Base-by-base conservation (phyloP, 2,797 vertebrate genomes). In the Malurus leucopterus region DNA sequence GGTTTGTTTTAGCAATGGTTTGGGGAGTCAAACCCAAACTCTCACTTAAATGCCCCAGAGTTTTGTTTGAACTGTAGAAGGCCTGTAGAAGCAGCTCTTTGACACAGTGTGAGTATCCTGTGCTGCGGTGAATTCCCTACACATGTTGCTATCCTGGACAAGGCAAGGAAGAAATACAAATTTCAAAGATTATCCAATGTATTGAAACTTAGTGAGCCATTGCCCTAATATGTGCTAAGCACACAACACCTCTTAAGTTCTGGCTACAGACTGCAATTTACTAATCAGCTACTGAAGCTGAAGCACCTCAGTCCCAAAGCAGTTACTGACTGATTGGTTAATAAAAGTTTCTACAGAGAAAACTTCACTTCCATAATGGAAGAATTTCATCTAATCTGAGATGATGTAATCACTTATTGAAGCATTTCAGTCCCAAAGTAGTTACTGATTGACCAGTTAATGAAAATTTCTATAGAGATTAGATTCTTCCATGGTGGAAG, bases 151-250 rank as follows among this genome's bases (percentile, higher is more conserved):
- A 53, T 32, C 64, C 49, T 46, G 53, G 61, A 47, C 82, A 70
- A 85, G 50, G 59, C 69, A 90, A 87, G 16, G 27, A 94, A 64
- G 72, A 90, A 93, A 86, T 67, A 62, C 1, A 89, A 93, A 76
- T 68, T 71, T 78, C 40, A 89, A 89, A 86, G 54, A 95, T 93
- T 62, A 93, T 51, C 57, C 69, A 88, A 72, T 93, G 87, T 89
- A 92, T 94, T 93, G 95, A 94, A 93, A 91, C 78, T 67, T 89
- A 93, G 94, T 89, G 74, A 92, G 80, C 63, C 71, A 75, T 87
- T 88, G 67, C 69, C 90, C 89, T 74, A 70, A 5, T 72, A 83
- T 6, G 55, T 84, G 75, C 87, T 81, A 84, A 95, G 85, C 72
- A 88, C 49, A 84, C 32, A 91, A 15, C 43, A 70, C 22, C 26